phyloP scores from a whole-genome alignment of 1,140 invertebrate species.

The Stegodyphus mimosarum region DNA sequence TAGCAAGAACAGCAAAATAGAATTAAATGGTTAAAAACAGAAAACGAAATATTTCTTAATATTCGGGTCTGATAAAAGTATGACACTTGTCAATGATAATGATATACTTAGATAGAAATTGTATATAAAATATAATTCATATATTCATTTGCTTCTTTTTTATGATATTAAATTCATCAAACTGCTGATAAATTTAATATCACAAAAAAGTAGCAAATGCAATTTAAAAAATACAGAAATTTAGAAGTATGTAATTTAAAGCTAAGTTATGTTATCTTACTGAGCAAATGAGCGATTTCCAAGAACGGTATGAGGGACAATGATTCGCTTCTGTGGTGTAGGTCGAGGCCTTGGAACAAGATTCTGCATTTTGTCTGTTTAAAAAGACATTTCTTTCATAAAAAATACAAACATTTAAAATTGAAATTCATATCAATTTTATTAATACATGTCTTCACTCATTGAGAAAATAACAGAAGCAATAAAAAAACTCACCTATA shows the following conservation, averaged over 20 bases:
- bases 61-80: too few species aligned
- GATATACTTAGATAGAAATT: too few species aligned
- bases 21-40: too few species aligned
- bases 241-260: not conserved
- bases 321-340: slow-evolving; percentile 43
- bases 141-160: too few species aligned
- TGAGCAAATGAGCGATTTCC: slow-evolving; percentile 55
- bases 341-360: slow-evolving; percentile 24
- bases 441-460: not conserved
- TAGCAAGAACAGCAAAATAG: too few species aligned
- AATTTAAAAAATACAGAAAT: not conserved
- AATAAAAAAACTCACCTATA: slow-evolving; percentile 17
- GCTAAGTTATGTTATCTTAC: slow-evolving; percentile 2
- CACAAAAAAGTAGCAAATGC: not conserved
- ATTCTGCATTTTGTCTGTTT: slow-evolving; percentile 36
- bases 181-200: not conserved
- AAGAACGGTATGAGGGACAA: slow-evolving; percentile 49
- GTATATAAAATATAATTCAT: too few species aligned
- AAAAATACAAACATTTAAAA: not conserved
- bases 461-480: not conserved
- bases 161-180: too few species aligned
- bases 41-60: too few species aligned
- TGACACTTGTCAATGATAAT: too few species aligned
- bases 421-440: too few species aligned
- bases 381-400: not conserved